Percentiles rank a stretch among this genome's conserved stretches.
phyloP scores from a whole-genome alignment of 2,797 vertebrate genomes.

The Danio kyathit region DNA sequence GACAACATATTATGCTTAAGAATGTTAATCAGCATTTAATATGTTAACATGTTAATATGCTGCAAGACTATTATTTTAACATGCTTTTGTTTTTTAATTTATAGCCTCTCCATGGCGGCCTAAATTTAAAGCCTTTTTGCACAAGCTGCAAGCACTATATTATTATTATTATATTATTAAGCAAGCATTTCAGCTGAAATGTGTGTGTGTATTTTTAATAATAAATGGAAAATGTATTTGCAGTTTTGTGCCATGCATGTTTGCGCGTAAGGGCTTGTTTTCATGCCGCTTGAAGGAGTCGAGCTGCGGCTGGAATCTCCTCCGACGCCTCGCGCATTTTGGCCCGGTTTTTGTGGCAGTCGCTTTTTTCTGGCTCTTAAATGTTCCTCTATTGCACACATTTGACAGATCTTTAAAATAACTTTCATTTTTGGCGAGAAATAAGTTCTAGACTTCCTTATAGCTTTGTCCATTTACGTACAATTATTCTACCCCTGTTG shows the following conservation, averaged over 20 bases:
- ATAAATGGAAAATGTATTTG: neutral
- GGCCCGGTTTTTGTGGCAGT: slow-evolving; percentile 6
- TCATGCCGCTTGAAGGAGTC: neutral
- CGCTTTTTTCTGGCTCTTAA: slow-evolving; percentile 24
- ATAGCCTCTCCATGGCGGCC: neutral
- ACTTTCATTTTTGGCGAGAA: slow-evolving; percentile 14
- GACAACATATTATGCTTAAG: neutral
- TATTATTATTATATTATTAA: neutral
- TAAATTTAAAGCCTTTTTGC: neutral
- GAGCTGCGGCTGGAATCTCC: neutral
- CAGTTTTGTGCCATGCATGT: neutral
- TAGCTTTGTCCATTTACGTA: neutral
- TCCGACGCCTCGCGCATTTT: neutral
- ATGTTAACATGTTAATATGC: no score
- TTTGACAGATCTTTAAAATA: slow-evolving; percentile 18
- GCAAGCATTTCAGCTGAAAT: neutral
- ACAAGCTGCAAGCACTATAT: neutral
- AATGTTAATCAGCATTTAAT: neutral
- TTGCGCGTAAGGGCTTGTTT: slow-evolving; percentile 8
- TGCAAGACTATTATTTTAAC: neutral
- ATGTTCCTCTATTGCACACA: slow-evolving; percentile 6
- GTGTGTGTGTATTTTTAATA: neutral
- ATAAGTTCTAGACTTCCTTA: neutral
- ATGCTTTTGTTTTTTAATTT: neutral
- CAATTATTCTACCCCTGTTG: slow-evolving; percentile 5